Percentiles rank a stretch among this genome's conserved stretches.
Evolutionary conservation across 1,140 invertebrate species (phyloP).

Genomic region (Lepidotrigona ventralis): DNA sequence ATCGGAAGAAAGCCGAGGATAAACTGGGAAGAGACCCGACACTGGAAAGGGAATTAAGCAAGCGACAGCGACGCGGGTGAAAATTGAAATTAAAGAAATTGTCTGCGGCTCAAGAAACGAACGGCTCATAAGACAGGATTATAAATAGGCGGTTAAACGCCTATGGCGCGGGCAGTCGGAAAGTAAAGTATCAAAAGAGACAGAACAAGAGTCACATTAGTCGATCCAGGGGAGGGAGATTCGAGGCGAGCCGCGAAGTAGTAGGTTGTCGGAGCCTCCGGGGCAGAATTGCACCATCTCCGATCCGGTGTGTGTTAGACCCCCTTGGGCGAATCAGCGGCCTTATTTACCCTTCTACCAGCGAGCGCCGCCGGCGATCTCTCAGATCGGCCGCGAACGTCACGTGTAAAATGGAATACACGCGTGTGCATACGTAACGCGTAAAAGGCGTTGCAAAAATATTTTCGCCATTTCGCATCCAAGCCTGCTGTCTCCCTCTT

Average conservation of each 20-base stretch:
- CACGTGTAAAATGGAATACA: slow-evolving; percentile 29
- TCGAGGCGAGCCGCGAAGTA: slow-evolving; percentile 55
- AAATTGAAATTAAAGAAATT: slow-evolving; percentile 2
- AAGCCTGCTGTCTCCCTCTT: neutral
- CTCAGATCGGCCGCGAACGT: slow-evolving; percentile 16
- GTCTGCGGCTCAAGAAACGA: no score
- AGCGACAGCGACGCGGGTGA: no score
- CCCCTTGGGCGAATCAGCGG: slow-evolving; percentile 79
- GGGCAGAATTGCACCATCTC: slow-evolving; percentile 76
- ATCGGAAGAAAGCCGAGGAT: no score
- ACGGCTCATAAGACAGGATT: neutral
- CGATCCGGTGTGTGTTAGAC: slow-evolving; percentile 71
- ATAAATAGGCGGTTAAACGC: slow-evolving; percentile 22
- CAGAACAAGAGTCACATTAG: slow-evolving; percentile 59
- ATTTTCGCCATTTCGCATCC: neutral
- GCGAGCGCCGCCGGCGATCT: slow-evolving; percentile 27
- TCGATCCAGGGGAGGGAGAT: slow-evolving; percentile 24
- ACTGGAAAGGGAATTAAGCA: no score
- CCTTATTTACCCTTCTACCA: slow-evolving; percentile 77
- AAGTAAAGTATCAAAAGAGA: slow-evolving; percentile 58
- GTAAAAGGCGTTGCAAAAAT: slow-evolving; percentile 27
- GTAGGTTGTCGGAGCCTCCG: slow-evolving; percentile 76
- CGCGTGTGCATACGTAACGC: slow-evolving; percentile 39
- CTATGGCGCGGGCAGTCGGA: slow-evolving; percentile 42
- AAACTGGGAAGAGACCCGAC: no score